Conservation (phyloP, 2,888 invertebrate genomes). For the Agrochola lota region DNA sequence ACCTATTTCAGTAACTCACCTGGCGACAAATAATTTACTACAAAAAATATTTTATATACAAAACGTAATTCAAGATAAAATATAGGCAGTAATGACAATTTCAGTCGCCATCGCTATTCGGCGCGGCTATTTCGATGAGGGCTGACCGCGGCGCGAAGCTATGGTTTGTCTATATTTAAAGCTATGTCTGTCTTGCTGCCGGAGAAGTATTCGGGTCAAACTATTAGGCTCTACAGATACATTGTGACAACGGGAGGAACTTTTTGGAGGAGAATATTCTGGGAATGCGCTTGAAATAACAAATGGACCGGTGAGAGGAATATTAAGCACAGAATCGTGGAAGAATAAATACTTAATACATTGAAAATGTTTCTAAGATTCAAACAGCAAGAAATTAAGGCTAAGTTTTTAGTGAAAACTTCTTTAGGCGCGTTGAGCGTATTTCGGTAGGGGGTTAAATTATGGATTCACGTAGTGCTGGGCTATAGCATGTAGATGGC, state of each 20-base stretch:
- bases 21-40: constrained; percentile 42
- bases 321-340: background rate
- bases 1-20: constrained; percentile 51
- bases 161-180: constrained; percentile 63
- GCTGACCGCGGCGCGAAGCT: constrained; percentile 31
- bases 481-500: no score
- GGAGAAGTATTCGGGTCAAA: constrained; percentile 61
- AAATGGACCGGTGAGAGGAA: background rate
- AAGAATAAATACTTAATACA: no score
- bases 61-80: constrained; percentile 45
- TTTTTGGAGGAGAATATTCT: constrained; percentile 13
- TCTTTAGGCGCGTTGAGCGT: no score
- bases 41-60: constrained; percentile 37
- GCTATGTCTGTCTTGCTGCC: constrained; percentile 49
- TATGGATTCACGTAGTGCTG: no score
- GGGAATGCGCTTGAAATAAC: constrained; percentile 18
- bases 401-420: no score
- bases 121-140: constrained; percentile 53
- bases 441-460: no score
- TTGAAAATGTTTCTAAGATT: no score
- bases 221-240: constrained; percentile 55
- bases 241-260: constrained; percentile 35
- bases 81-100: constrained; percentile 52
- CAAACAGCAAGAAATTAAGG: no score
- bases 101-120: constrained; percentile 42